A percentile compares a stretch with the other conserved stretches of the same genome.
phyloP scores from a whole-genome alignment of 2,888 invertebrate genomes.

The Steinernema hermaphroditum region DNA sequence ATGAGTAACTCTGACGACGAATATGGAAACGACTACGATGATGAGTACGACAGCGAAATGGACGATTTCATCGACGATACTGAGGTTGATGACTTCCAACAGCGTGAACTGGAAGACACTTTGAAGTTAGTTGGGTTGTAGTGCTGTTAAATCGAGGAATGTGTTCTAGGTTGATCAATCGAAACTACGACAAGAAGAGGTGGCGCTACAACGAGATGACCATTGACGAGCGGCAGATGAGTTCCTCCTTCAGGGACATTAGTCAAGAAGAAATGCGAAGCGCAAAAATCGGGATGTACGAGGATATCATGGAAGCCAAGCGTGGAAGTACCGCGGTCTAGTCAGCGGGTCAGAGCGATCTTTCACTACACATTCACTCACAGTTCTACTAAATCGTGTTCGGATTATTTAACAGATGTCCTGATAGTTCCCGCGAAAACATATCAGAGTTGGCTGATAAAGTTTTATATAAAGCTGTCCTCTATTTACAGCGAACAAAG shows the following conservation, averaged over 20 bases:
- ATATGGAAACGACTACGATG: conserved; percentile 50
- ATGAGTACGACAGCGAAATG: conserved; percentile 62
- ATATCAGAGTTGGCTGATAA: no score
- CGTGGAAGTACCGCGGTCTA: conserved; percentile 32
- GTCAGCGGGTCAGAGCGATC: neutral
- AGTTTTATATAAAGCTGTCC: no score
- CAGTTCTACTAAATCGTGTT: no score
- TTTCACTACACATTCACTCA: no score
- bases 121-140: conserved; percentile 41
- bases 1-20: conserved; percentile 35
- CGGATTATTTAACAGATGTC: no score
- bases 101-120: conserved; percentile 59
- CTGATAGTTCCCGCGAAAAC: no score
- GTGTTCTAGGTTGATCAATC: conserved; percentile 51
- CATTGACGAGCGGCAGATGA: conserved; percentile 59
- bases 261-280: conserved; percentile 57
- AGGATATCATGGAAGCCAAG: conserved; percentile 52
- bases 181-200: conserved; percentile 58
- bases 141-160: neutral
- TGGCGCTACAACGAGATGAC: conserved; percentile 58
- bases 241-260: conserved; percentile 53
- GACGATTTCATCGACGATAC: conserved; percentile 65
- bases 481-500: neutral
- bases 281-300: conserved; percentile 54
- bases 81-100: conserved; percentile 52